Evolutionary conservation across 2,888 invertebrate genomes (phyloP).

Genomic region (Macrophya alboannulata): DNA sequence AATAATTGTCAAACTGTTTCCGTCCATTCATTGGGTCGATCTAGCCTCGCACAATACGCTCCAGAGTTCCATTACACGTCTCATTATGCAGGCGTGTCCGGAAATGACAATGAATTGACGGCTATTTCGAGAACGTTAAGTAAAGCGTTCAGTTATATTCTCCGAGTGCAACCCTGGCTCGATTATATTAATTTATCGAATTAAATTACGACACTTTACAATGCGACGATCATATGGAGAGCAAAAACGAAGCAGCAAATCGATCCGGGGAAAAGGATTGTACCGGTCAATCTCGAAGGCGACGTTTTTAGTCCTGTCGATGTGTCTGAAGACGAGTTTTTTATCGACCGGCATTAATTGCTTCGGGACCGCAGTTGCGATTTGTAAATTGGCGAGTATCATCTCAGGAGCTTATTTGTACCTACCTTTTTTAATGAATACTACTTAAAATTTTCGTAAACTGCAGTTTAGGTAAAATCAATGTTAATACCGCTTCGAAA

Average conservation of each 20-base stretch:
- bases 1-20: slow-evolving; percentile 16
- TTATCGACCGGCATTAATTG: neutral
- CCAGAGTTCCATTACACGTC: slow-evolving; percentile 14
- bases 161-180: neutral
- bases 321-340: neutral
- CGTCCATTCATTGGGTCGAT: slow-evolving; percentile 12
- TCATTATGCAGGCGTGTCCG: slow-evolving; percentile 15
- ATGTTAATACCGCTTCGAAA: neutral
- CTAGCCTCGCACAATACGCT: slow-evolving; percentile 2
- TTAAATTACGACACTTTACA: neutral
- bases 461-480: neutral
- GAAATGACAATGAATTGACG: slow-evolving; percentile 19
- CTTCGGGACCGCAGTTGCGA: neutral
- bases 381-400: too few species aligned
- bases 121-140: neutral
- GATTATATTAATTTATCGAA: neutral
- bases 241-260: neutral
- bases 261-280: neutral
- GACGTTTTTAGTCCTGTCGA: neutral
- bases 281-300: neutral
- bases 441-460: neutral
- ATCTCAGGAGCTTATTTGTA: neutral
- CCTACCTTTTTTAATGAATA: neutral
- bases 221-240: neutral
- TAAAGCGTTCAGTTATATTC: slow-evolving; percentile 9